A percentile compares a stretch with the other conserved stretches of the same genome.
Conservation (phyloP, 1,140 invertebrate genomes). For the Aphidius gifuensis region DNA sequence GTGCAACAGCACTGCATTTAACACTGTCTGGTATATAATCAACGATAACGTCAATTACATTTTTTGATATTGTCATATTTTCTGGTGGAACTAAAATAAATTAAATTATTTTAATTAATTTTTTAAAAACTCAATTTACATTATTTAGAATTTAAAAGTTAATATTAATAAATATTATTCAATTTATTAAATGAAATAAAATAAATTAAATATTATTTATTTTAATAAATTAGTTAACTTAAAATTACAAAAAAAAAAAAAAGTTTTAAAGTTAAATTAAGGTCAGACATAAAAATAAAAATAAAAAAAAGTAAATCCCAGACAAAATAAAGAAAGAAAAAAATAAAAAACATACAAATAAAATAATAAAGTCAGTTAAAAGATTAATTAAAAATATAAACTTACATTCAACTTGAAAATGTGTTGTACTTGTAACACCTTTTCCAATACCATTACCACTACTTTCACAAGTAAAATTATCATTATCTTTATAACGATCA, state of each 20-base stretch:
- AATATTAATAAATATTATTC: no score
- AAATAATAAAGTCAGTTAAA: background rate
- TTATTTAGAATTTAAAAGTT: no score
- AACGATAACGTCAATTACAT: slow-evolving; percentile 72
- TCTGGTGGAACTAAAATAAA: slow-evolving; percentile 76
- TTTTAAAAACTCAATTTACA: background rate
- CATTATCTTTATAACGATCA: slow-evolving; percentile 72
- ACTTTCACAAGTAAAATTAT: slow-evolving; percentile 81
- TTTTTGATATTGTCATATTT: slow-evolving; percentile 72
- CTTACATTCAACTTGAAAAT: slow-evolving; percentile 87
- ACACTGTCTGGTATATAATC: slow-evolving; percentile 72
- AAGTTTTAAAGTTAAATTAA: slow-evolving; percentile 2
- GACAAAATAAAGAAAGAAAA: no score
- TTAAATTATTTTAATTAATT: background rate
- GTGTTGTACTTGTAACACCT: slow-evolving; percentile 75
- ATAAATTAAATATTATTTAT: no score
- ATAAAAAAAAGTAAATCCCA: no score
- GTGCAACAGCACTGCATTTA: slow-evolving; percentile 71
- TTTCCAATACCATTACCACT: slow-evolving; percentile 71
- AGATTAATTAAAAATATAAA: slow-evolving; percentile 27
- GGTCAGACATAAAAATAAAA: no score
- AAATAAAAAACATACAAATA: no score
- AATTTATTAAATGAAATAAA: no score
- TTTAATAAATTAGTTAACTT: no score
- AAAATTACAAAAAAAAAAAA: slow-evolving; percentile 18